Evolutionary conservation across 2,888 invertebrate species (phyloP).

Genomic region (Drepanosiphum platanoidis): DNA sequence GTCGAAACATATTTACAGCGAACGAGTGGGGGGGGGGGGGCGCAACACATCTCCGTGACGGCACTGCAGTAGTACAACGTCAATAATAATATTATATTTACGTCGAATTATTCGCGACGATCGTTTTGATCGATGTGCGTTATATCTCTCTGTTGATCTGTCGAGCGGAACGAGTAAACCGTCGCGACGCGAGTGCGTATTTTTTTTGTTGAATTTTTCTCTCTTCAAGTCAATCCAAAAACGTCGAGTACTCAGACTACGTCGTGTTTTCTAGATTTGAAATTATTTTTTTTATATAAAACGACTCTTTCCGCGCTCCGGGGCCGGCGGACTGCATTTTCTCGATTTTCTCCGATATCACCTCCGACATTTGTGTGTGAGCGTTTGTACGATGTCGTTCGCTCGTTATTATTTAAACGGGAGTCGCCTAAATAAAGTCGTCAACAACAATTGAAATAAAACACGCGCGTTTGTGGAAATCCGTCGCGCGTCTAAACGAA

Average conservation of each 20-base stretch:
- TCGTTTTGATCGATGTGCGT: not conserved
- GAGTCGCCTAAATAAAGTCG: not conserved
- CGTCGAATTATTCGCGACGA: not conserved
- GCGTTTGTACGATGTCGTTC: not conserved
- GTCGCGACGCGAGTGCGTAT: too few relatives aligned
- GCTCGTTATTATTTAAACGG: too few relatives aligned
- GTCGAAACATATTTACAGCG: slow-evolving; percentile 1
- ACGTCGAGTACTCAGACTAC: not conserved
- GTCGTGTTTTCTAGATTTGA: not conserved
- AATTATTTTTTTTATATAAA: too few relatives aligned
- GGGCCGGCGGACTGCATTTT: too few relatives aligned
- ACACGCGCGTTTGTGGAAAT: not conserved
- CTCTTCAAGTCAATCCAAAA: not conserved
- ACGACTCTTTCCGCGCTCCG: too few relatives aligned
- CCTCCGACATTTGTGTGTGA: not conserved
- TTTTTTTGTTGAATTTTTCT: not conserved
- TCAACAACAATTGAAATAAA: not conserved
- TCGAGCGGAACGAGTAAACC: too few relatives aligned
- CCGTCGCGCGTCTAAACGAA: not conserved
- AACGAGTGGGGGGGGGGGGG: not conserved
- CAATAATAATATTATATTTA: not conserved
- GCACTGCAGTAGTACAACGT: slow-evolving; percentile 13
- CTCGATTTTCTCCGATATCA: not conserved
- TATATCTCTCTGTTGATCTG: not conserved
- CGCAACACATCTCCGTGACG: not conserved